These are phyloP conservation scores for Lithobates pipiens DNA, from an alignment of 2,797 vertebrate genomes.

Conservation along the genomic window DNA sequence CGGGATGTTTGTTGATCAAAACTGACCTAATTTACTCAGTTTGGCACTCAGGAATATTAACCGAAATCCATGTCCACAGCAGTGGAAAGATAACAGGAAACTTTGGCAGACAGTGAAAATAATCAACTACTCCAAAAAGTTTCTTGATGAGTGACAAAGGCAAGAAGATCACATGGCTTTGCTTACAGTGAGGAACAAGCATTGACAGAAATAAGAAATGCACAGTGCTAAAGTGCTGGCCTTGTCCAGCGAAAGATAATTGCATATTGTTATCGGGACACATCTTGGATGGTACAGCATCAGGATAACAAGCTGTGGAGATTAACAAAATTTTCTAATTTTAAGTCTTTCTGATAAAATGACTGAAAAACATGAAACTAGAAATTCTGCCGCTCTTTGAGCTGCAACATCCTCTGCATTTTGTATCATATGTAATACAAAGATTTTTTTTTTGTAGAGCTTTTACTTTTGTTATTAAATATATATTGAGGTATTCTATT, in stretches of 20 bases:
- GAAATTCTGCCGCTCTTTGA: slow-evolving; percentile 74
- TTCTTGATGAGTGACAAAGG: slow-evolving; percentile 66
- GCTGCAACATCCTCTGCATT: slow-evolving; percentile 82
- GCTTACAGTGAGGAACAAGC: slow-evolving; percentile 59
- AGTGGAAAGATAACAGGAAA: slow-evolving; percentile 66
- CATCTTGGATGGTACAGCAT: slow-evolving; percentile 71
- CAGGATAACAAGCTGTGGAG: slow-evolving; percentile 78
- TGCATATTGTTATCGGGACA: slow-evolving; percentile 63
- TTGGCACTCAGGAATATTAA: slow-evolving; percentile 98
- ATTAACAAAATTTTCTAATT: slow-evolving; percentile 77
- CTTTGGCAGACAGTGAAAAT: slow-evolving; percentile 66
- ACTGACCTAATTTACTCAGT: slow-evolving; percentile 85
- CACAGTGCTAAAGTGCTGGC: slow-evolving; percentile 56
- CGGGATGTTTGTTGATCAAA: slow-evolving; percentile 80
- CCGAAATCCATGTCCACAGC: slow-evolving; percentile 77
- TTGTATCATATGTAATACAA: slow-evolving; percentile 87
- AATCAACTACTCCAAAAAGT: slow-evolving; percentile 56
- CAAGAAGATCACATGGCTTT: slow-evolving; percentile 49
- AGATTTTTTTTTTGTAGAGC: slow-evolving; percentile 85
- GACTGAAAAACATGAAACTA: slow-evolving; percentile 76
- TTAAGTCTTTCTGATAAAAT: slow-evolving; percentile 91
- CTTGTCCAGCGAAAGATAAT: slow-evolving; percentile 62
- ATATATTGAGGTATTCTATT: slow-evolving; percentile 80
- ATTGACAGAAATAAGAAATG: slow-evolving; percentile 27
- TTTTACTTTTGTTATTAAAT: slow-evolving; percentile 87